Base-by-base conservation (phyloP, 2,888 invertebrate species). In the Brachycybe producta region DNA sequence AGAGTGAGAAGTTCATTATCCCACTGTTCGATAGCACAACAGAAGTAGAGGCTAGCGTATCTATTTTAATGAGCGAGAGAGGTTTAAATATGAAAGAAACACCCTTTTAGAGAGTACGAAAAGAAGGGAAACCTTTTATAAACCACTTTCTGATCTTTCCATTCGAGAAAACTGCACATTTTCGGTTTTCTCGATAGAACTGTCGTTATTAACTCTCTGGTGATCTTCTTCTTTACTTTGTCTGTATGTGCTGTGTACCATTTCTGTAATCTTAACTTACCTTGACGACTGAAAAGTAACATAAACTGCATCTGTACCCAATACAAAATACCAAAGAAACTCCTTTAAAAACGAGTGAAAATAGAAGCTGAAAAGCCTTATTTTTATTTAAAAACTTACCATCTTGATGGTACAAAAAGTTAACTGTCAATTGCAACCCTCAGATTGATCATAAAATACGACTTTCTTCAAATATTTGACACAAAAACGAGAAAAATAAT, bases 161-260 rank as follows among this genome's bases (percentile, higher is more conserved):
- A 98, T 67, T 99, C 98, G 19, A 98, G 72, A 64, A 98, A 99
- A 54, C 95, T 95, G 66, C 95, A 97, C 97, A 98, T 88, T 75
- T 95, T 92, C 30, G 94, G 94, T 65, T 97, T 95, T 54, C 95
- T 74, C 0, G 92, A 83, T 54, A 97, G 73, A 57, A 97, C 91
- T 19, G 90, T 88, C 0, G 92, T 91, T 47, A 95, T 91, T 54
- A 97, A 69, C 69, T 97, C 95, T 32, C 95, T 72, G 0, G 92
- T 92, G 39, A 94, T 94, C 71, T 95, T 95, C 75, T 95, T 95
- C 72, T 95, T 94, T 49, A 84, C 70, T 67, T 97, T 98, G 64
- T 99, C 98, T 1, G 94, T 88, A 69, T 95, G 90, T 2, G 97
- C 92, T 50, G 85, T 85, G 67, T 95, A 98, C 98, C 98, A 98